Percentiles rank a stretch among this genome's conserved stretches.
phyloP scores from a whole-genome alignment of 2,888 invertebrate genomes.

The Andrena dorsata region DNA sequence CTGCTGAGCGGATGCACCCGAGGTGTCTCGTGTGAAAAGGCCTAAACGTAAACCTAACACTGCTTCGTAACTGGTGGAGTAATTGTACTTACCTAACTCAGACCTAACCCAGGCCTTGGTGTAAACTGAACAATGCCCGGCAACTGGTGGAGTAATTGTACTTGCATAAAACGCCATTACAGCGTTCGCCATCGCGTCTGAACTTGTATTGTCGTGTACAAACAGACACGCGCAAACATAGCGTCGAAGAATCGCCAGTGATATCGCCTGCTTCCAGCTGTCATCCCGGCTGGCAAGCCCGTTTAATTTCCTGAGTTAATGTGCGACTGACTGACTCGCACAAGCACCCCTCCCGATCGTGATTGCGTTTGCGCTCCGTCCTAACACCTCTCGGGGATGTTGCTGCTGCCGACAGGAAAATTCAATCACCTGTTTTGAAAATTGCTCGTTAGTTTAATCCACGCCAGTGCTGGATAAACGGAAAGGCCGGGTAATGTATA shows the following conservation, averaged over 20 bases:
- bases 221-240: conserved; percentile 13
- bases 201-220: conserved; percentile 22
- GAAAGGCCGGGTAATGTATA: conserved; percentile 40
- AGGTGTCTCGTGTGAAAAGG: no score
- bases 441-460: conserved; percentile 53
- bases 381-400: conserved; percentile 39
- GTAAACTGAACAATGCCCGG: no score
- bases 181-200: conserved; percentile 34
- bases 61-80: not conserved
- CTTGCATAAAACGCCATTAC: conserved; percentile 9
- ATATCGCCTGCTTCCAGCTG: conserved; percentile 39
- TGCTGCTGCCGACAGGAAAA: conserved; percentile 48
- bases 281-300: conserved; percentile 54
- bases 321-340: conserved; percentile 63
- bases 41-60: not conserved
- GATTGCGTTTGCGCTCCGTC: conserved; percentile 60
- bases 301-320: conserved; percentile 77
- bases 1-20: no score
- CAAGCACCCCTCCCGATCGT: conserved; percentile 55
- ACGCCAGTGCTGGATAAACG: conserved; percentile 39
- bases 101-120: no score
- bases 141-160: conserved; percentile 7
- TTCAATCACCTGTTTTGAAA: conserved; percentile 59
- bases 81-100: no score
- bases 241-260: conserved; percentile 34